phyloP scores from a whole-genome alignment of 2,113 vertebrate genomes.

The Oncorhynchus clarkii region DNA sequence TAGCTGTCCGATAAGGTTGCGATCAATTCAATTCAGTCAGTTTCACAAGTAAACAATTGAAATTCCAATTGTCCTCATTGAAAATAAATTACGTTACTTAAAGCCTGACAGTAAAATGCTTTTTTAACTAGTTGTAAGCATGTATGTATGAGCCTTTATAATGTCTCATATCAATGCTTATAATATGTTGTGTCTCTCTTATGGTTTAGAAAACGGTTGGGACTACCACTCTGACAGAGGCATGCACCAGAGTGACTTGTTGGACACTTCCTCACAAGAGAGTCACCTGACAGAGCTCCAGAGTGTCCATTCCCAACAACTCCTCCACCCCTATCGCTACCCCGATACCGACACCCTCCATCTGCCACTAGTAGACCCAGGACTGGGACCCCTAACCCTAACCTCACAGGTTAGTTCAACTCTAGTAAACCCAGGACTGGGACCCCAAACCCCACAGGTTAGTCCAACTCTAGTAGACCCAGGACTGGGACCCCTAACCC shows the following conservation, averaged over 20 bases:
- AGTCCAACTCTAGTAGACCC: no score
- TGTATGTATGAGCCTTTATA: neutral
- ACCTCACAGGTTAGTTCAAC: slow-evolving; percentile 15
- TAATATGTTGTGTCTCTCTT: neutral
- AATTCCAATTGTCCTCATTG: no score
- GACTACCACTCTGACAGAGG: slow-evolving; percentile 75
- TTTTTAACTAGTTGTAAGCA: neutral
- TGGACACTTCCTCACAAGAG: slow-evolving; percentile 44
- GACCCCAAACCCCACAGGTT: slow-evolving; percentile 5
- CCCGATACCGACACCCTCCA: slow-evolving; percentile 83
- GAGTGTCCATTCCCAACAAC: slow-evolving; percentile 78
- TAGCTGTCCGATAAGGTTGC: no score
- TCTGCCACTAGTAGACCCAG: slow-evolving; percentile 71
- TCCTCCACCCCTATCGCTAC: slow-evolving; percentile 81
- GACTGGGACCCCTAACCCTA: no score
- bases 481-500: no score
- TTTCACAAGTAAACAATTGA: no score
- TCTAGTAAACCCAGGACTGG: no score
- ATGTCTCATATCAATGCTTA: neutral
- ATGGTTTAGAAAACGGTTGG: slow-evolving; percentile 78
- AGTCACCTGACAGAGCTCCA: slow-evolving; percentile 85
- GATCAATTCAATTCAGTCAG: no score
- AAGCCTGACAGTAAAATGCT: no score
- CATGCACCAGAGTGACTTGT: slow-evolving; percentile 71
- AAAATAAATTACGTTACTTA: no score